These are phyloP conservation scores for Drosophila paucipuncta DNA, from an alignment of 2,888 invertebrate species.

Conservation along the genomic window DNA sequence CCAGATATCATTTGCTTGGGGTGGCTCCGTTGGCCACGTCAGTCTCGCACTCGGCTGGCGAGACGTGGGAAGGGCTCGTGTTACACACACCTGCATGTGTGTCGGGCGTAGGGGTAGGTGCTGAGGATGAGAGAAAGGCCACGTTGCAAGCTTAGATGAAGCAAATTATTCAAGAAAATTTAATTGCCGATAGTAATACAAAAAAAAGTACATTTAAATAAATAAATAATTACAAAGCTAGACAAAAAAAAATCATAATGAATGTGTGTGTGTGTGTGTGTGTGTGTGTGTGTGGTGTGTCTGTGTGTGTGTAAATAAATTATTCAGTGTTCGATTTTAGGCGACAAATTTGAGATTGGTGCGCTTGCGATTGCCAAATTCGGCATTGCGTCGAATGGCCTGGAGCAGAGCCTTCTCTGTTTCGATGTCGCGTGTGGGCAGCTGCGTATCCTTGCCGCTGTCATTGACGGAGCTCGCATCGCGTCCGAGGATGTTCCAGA, in stretches of 20 bases:
- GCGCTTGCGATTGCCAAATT: slow-evolving; percentile 78
- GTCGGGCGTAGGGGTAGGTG: neutral
- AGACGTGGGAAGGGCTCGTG: slow-evolving; percentile 22
- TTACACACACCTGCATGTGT: slow-evolving; percentile 43
- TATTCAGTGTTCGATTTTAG: slow-evolving; percentile 23
- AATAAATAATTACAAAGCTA: slow-evolving; percentile 52
- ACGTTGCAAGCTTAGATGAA: slow-evolving; percentile 11
- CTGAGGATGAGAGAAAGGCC: neutral
- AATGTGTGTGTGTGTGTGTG: neutral
- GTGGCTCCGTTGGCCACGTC: slow-evolving; percentile 40
- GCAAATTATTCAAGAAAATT: neutral
- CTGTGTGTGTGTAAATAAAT: neutral
- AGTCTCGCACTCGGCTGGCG: slow-evolving; percentile 6
- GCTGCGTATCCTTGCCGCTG: slow-evolving; percentile 1
- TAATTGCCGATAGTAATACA: slow-evolving; percentile 1
- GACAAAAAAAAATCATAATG: slow-evolving; percentile 22
- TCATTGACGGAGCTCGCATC: slow-evolving; percentile 32
- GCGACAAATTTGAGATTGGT: slow-evolving; percentile 66
- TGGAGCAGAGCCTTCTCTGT: slow-evolving; percentile 39
- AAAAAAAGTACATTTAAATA: slow-evolving; percentile 21
- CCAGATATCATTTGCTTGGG: slow-evolving; percentile 5
- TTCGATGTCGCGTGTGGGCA: slow-evolving; percentile 13
- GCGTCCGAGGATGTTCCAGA: slow-evolving; percentile 81
- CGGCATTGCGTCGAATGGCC: slow-evolving; percentile 49
- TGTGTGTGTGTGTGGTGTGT: neutral